Evolutionary conservation across 2,113 vertebrate genomes (phyloP).

Genomic region (Chaetodon trifascialis): DNA sequence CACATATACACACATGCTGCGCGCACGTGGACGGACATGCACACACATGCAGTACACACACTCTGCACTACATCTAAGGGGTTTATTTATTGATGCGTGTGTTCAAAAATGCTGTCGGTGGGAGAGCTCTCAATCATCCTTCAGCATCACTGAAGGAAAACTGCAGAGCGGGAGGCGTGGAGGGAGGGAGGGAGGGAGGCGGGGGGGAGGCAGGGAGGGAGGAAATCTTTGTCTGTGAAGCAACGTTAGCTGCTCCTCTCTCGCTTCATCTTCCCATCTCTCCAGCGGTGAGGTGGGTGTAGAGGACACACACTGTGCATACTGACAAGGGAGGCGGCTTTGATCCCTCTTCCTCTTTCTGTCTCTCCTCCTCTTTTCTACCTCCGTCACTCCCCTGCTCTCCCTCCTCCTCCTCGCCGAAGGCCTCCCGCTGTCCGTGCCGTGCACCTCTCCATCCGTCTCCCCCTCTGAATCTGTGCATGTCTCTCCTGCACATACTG

Average conservation of each 20-base stretch:
- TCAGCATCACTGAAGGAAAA: constrained; percentile 50
- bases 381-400: constrained; percentile 4
- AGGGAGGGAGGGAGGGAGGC: not conserved
- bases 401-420: not conserved
- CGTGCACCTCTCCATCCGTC: constrained; percentile 16
- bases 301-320: constrained; percentile 55
- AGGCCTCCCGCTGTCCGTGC: constrained; percentile 26
- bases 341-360: constrained; percentile 50
- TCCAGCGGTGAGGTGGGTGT: constrained; percentile 35
- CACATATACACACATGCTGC: not conserved
- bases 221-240: constrained; percentile 53
- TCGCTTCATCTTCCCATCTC: constrained; percentile 61
- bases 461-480: not conserved
- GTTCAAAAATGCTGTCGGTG: constrained; percentile 61
- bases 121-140: constrained; percentile 70
- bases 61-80: constrained; percentile 34
- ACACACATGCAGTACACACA: not conserved
- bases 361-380: constrained; percentile 20
- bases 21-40: not conserved
- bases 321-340: constrained; percentile 62
- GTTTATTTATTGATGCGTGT: constrained; percentile 71
- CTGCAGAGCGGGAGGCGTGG: constrained; percentile 20
- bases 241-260: constrained; percentile 33
- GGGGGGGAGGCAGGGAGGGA: not conserved
- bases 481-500: constrained; percentile 3